Evolutionary conservation across 2,113 vertebrate species (phyloP).

Genomic region (Eudyptes chrysolophus): DNA sequence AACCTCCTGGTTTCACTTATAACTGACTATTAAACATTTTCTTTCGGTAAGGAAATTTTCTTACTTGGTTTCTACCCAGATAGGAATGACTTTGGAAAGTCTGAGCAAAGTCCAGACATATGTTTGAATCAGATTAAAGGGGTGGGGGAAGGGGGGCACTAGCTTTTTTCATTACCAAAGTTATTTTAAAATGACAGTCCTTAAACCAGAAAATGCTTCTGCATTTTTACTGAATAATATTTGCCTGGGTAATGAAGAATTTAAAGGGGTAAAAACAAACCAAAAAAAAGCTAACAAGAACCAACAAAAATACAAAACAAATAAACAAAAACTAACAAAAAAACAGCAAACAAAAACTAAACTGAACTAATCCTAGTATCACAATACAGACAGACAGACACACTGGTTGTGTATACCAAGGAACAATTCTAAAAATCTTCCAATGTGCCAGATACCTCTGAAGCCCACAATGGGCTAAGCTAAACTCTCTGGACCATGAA

Average conservation of each 20-base stretch:
- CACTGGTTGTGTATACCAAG: not conserved
- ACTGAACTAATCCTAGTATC: not conserved
- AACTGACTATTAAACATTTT: not conserved
- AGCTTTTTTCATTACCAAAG: not conserved
- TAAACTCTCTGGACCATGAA: not conserved
- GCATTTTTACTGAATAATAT: not conserved
- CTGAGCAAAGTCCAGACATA: not conserved
- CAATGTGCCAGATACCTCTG: not conserved
- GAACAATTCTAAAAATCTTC: not conserved
- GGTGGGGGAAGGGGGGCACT: fast-evolving
- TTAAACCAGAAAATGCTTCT: not conserved
- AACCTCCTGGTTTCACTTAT: constrained; percentile 10
- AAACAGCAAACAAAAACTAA: not conserved
- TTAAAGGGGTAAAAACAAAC: not conserved
- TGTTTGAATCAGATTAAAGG: not conserved
- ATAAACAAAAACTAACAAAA: not conserved
- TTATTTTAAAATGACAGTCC: not conserved
- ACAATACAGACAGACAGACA: not conserved
- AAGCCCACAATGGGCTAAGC: not conserved
- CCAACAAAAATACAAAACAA: not conserved
- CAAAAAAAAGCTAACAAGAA: not conserved
- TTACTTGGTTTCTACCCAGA: not conserved
- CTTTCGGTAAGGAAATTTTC: not conserved
- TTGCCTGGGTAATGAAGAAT: not conserved
- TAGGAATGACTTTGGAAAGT: not conserved